phyloP scores from a whole-genome alignment of 2,797 vertebrate genomes.

The Otus scops region DNA sequence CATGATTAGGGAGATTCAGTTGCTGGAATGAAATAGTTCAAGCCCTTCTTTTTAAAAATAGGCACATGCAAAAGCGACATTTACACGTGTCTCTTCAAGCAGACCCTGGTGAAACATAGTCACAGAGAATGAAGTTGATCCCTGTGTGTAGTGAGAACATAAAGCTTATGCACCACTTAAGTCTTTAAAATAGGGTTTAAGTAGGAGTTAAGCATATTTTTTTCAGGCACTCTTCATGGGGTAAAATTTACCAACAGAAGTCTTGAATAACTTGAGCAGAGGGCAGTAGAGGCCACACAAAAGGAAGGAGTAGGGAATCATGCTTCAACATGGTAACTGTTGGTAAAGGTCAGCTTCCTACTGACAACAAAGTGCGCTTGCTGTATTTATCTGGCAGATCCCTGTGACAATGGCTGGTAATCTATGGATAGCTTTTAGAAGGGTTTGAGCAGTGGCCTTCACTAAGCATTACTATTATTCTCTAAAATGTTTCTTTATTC shows the following conservation, averaged over 20 bases:
- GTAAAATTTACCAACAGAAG: slow-evolving; percentile 56
- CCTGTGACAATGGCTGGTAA: slow-evolving; percentile 61
- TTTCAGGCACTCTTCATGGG: slow-evolving; percentile 37
- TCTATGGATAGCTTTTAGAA: slow-evolving; percentile 41
- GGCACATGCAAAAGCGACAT: neutral
- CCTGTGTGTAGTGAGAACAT: neutral
- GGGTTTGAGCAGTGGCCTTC: neutral
- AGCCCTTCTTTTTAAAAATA: neutral
- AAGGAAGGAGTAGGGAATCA: slow-evolving; percentile 50
- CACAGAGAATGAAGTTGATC: slow-evolving; percentile 1
- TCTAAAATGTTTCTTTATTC: neutral
- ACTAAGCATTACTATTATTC: neutral
- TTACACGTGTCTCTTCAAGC: neutral
- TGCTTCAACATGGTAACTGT: slow-evolving; percentile 40
- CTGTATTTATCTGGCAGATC: slow-evolving; percentile 56
- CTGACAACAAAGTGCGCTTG: slow-evolving; percentile 26
- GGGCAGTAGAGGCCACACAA: slow-evolving; percentile 40
- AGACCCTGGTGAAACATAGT: neutral
- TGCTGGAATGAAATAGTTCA: neutral
- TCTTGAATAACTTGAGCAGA: slow-evolving; percentile 42
- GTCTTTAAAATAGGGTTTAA: slow-evolving; percentile 39
- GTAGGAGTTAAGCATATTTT: slow-evolving; percentile 32
- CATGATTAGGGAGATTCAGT: neutral
- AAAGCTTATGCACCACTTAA: slow-evolving; percentile 32
- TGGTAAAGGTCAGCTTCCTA: slow-evolving; percentile 59